Conservation (phyloP, 2,888 invertebrate species). For the Philhelius pedissequus region DNA sequence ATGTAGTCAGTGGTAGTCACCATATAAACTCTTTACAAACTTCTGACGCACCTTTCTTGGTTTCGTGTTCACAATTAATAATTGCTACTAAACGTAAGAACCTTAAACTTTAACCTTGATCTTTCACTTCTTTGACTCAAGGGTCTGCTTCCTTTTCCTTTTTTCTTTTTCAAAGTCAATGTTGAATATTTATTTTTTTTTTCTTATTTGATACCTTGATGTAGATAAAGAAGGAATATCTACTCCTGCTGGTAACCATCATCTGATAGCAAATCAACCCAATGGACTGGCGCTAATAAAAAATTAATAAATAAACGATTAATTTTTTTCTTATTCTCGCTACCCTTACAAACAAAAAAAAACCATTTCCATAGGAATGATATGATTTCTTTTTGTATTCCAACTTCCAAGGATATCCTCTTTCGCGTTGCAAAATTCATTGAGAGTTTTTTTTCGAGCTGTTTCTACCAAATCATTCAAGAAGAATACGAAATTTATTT, state of each 20-base stretch:
- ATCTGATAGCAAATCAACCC: background rate
- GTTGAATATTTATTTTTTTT: background rate
- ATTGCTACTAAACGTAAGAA: too few relatives aligned
- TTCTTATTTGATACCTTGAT: background rate
- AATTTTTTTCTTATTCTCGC: slow-evolving; percentile 23
- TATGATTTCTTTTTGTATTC: slow-evolving; percentile 13
- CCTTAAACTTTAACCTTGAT: too few relatives aligned
- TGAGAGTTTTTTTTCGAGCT: slow-evolving; percentile 21
- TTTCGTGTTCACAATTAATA: too few relatives aligned
- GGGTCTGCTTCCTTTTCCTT: too few relatives aligned
- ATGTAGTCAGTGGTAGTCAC: too few relatives aligned
- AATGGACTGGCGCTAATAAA: slow-evolving; percentile 63
- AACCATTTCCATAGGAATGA: slow-evolving; percentile 24
- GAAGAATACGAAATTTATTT: slow-evolving; percentile 71
- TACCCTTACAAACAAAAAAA: background rate
- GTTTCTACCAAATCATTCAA: slow-evolving; percentile 44
- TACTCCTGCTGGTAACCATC: too few relatives aligned
- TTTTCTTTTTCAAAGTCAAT: too few relatives aligned
- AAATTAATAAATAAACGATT: slow-evolving; percentile 72
- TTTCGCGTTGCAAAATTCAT: slow-evolving; percentile 41
- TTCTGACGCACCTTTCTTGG: too few relatives aligned
- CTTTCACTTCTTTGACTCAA: too few relatives aligned
- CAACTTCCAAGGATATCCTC: slow-evolving; percentile 19
- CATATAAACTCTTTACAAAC: too few relatives aligned
- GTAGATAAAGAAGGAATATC: too few relatives aligned